These are phyloP conservation scores for Girardia tigrina DNA, from an alignment of 2,888 invertebrate species.

Conservation along the genomic window DNA sequence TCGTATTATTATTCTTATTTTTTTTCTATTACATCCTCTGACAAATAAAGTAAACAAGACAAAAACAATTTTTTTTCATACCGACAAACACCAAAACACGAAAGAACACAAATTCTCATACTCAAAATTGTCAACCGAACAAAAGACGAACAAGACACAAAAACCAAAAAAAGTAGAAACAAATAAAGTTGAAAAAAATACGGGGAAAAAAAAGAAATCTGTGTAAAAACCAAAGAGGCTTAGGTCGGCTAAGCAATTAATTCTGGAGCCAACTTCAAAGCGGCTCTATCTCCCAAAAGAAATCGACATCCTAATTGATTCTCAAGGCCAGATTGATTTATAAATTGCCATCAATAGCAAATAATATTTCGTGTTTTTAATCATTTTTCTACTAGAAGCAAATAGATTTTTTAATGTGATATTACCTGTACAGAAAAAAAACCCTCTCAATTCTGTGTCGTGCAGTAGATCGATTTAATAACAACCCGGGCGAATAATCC, in stretches of 20 bases:
- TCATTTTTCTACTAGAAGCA: conserved; percentile 2
- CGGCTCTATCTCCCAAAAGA: conserved; percentile 23
- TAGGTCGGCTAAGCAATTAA: conserved; percentile 14
- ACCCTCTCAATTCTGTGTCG: conserved; percentile 10
- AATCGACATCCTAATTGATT: conserved; percentile 23
- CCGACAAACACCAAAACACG: too few species aligned
- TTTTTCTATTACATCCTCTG: too few species aligned
- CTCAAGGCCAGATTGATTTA: conserved; percentile 23
- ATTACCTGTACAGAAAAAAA: conserved; percentile 17
- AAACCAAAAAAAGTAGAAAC: neutral
- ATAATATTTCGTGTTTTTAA: conserved; percentile 20
- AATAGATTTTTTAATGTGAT: neutral
- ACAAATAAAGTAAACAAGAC: too few species aligned
- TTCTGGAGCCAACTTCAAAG: conserved; percentile 23
- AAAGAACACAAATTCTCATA: too few species aligned
- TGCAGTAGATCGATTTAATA: conserved; percentile 23
- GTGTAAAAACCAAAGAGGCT: conserved; percentile 19
- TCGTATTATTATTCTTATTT: too few species aligned
- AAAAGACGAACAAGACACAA: too few species aligned
- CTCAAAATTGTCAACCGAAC: too few species aligned
- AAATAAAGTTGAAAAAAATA: neutral
- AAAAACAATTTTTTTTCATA: too few species aligned
- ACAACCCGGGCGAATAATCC: conserved; percentile 11
- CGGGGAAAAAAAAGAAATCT: neutral
- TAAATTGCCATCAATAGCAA: conserved; percentile 17